Evolutionary conservation across 2,113 vertebrate species (phyloP).

Genomic region (Daboia siamensis): DNA sequence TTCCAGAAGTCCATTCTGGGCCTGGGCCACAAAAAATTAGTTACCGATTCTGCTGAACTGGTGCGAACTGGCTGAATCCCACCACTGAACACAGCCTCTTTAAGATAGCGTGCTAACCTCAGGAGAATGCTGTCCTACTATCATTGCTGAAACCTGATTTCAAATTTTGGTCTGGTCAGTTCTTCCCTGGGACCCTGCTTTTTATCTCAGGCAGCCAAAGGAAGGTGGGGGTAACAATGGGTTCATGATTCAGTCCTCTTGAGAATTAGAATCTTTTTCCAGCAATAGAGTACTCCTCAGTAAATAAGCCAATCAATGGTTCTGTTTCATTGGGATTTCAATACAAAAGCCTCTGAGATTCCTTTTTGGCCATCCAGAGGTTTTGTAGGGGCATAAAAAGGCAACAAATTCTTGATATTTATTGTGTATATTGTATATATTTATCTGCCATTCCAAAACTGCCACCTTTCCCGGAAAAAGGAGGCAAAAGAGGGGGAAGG

Average conservation of each 20-base stretch:
- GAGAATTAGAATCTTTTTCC: neutral
- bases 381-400: neutral
- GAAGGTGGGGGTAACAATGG: neutral
- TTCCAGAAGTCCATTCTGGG: no score
- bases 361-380: neutral
- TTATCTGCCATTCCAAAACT: neutral
- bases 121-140: neutral
- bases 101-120: neutral
- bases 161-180: neutral
- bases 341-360: neutral
- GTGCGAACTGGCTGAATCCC: no score
- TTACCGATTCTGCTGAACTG: no score
- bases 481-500: neutral
- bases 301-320: neutral
- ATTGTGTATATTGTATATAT: no score
- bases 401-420: conserved; percentile 16
- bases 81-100: neutral
- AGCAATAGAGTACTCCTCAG: neutral
- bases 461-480: neutral
- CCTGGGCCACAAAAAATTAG: no score
- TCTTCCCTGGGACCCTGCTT: neutral
- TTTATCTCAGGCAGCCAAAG: neutral
- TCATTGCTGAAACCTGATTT: neutral
- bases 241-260: no score
- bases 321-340: neutral